Base-by-base conservation (phyloP, 2,888 invertebrate species). In the Aporophyla lueneburgensis region DNA sequence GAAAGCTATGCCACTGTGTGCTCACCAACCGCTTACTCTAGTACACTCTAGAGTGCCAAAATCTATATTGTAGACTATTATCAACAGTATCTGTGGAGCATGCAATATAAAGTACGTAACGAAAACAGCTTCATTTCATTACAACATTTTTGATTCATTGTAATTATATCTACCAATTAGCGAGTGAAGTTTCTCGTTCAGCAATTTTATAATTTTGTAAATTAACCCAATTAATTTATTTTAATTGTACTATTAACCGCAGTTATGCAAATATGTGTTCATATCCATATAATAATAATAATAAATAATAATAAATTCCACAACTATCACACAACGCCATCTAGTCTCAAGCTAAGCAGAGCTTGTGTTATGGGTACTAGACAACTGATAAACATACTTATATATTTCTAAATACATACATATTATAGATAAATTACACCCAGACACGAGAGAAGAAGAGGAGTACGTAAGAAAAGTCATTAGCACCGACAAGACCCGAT, bases 401-500 rank as follows among this genome's bases (percentile, higher is more conserved):
- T n/a, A n/a, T n/a, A n/a, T n/a, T n/a, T n/a, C n/a, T n/a, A n/a
- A n/a, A n/a, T n/a, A n/a, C n/a, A n/a, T n/a, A n/a, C n/a, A n/a
- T n/a, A n/a, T n/a, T n/a, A n/a, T n/a, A n/a, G n/a, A n/a, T n/a
- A n/a, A n/a, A n/a, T n/a, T n/a, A n/a, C n/a, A n/a, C n/a, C n/a
- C n/a, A n/a, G n/a, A n/a, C n/a, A n/a, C n/a, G n/a, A n/a, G n/a
- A n/a, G n/a, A n/a, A n/a, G n/a, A n/a, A 73, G 59, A 51, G 62
- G n/a, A 43, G 59, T 76, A 63, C 46, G 74, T 83, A 73, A 81
- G 83, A 81, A 80, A 85, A 83, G 78, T 87, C 85, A 83, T 87
- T 88, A 88, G 80, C 71, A 63, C 69, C 14, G 7, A 4, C 27
- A 40, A 49, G 72, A 68, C 61, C 66, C 76, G 74, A 81, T 84